A percentile compares a stretch with the other conserved stretches of the same genome.
Evolutionary conservation across 2,797 vertebrate genomes (phyloP).

Genomic region (Euthynnus affinis): DNA sequence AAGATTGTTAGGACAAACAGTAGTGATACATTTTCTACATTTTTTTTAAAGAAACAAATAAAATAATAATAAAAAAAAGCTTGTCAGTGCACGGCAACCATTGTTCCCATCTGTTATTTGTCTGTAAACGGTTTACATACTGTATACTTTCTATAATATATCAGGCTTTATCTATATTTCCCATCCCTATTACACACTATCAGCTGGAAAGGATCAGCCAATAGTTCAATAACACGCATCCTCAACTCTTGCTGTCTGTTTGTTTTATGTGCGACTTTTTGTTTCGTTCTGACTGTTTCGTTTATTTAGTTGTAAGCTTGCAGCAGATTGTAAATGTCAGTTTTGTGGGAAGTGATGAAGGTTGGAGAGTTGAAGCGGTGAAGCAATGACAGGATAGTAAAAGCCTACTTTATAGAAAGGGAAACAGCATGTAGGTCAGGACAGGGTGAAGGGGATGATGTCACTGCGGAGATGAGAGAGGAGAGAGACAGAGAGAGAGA

Average conservation of each 20-base stretch:
- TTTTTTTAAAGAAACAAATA: too few species aligned
- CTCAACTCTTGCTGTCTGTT: neutral
- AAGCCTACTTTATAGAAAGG: conserved; percentile 37
- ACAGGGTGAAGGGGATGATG: conserved; percentile 28
- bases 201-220: neutral
- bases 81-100: too few species aligned
- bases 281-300: neutral
- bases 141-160: neutral
- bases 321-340: neutral
- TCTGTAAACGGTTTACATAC: too few species aligned
- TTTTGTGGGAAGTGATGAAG: conserved; percentile 1
- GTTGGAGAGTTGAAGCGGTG: conserved; percentile 3
- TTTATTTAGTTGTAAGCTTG: neutral
- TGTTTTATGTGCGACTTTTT: neutral
- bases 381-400: conserved; percentile 24
- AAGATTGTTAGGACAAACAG: too few species aligned
- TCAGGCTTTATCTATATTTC: neutral
- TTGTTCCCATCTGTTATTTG: too few species aligned
- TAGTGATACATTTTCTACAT: too few species aligned
- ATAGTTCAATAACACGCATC: neutral
- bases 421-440: conserved; percentile 59
- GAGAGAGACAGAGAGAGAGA: neutral
- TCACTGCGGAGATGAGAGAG: neutral
- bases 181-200: neutral
- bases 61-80: too few species aligned